Evolutionary conservation across 2,113 vertebrate species (phyloP).

Genomic region (Anoura caudifer): DNA sequence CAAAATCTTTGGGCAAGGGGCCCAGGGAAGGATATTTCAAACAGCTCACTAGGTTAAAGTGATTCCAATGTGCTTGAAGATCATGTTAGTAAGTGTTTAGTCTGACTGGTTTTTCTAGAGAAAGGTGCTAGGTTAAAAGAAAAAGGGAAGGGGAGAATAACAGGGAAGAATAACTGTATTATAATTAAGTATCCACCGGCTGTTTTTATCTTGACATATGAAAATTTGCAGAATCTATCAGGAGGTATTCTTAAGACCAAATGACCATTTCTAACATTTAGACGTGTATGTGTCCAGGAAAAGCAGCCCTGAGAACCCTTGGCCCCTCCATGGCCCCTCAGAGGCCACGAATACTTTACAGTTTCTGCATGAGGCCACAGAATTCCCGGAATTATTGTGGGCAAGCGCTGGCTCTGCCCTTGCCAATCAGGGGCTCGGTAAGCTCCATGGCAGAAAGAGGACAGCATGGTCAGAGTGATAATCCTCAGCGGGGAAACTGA

Average conservation of each 20-base stretch:
- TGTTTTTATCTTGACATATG: neutral
- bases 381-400: neutral
- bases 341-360: neutral
- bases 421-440: neutral
- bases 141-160: neutral
- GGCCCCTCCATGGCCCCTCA: neutral
- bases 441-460: neutral
- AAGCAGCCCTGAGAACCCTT: neutral
- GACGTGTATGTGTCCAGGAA: neutral
- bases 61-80: neutral
- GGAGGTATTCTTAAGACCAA: neutral
- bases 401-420: neutral
- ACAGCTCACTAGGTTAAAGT: neutral
- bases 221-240: neutral
- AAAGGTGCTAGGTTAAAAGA: neutral
- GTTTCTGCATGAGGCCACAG: neutral
- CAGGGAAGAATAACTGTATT: neutral
- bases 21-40: neutral
- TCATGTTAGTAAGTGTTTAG: neutral
- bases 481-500: neutral
- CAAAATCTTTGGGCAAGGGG: neutral
- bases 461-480: neutral
- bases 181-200: neutral
- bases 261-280: neutral
- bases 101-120: neutral